Base-by-base conservation (phyloP, 1,140 invertebrate genomes). In the Plectrocnemia conspersa region DNA sequence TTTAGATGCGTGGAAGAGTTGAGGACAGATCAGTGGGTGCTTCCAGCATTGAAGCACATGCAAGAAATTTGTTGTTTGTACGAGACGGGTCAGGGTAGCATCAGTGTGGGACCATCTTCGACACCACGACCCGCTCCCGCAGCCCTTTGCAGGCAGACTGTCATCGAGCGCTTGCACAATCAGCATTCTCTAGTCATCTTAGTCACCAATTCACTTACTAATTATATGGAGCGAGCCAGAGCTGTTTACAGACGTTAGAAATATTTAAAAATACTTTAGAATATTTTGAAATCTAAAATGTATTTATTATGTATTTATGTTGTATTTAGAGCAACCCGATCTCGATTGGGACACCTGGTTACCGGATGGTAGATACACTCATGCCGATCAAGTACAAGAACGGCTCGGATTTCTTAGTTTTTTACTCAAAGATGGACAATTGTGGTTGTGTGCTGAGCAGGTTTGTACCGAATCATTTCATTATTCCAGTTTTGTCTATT, bases 371-470 rank as follows among this genome's bases (percentile, higher is more conserved):
- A 78, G 93, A 55, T 97, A 94, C 74, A 91, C 91, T 64, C 95
- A 98, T 71, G 81, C 86, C 40, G 79, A 86, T 60, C 94, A 98
- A 75, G 91, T 98, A 32, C 87, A 94, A 65, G 94, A 98, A 74
- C 80, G 95, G 61, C 79, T 98, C 21, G 89, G 90, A 76, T 98
- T 98, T 78, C 80, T 98, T 44, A 83, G 92, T 69, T 95, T 93
- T 75, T 76, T 91, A 62, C 74, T 92, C 23, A 92, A 92, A 79
- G 93, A 97, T 76, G 93, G 93, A 18, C 91, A 95, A 70, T 70
- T 98, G 21, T 97, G 93, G 91, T 77, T 98, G 41, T 97, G 93
- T 74, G 89, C 92, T 18, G 89, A 93, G 67, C 94, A 97, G 78
- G 74, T 76, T 25, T 23, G 7, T 25, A 19, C 16, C 7, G 13